Evolutionary conservation across 2,797 vertebrate species (phyloP).

Genomic region (Pyrrhura leucotis): DNA sequence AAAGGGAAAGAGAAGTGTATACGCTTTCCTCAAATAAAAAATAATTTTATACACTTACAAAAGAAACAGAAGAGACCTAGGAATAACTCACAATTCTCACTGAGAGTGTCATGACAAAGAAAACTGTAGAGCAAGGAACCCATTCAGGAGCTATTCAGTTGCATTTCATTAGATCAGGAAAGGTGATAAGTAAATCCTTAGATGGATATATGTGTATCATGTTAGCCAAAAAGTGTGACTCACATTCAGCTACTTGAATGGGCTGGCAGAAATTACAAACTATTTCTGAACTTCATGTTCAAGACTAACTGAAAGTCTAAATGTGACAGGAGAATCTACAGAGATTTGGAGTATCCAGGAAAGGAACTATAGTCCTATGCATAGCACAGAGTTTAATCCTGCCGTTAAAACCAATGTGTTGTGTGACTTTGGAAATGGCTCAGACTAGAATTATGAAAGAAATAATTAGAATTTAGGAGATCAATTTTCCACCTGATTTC

Average conservation of each 20-base stretch:
- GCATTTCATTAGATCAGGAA: neutral
- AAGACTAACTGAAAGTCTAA: neutral
- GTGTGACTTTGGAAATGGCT: neutral
- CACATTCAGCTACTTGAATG: neutral
- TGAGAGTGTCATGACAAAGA: neutral
- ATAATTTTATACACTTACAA: neutral
- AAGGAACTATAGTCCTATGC: neutral
- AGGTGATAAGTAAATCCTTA: slow-evolving; percentile 1
- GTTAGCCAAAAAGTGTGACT: slow-evolving; percentile 27
- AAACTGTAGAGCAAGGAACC: neutral
- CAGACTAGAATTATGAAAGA: neutral
- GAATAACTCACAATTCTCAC: neutral
- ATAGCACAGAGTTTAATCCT: neutral
- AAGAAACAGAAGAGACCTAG: neutral
- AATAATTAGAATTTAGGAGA: neutral
- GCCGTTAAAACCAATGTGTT: neutral
- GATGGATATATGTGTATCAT: neutral
- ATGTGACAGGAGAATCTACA: neutral
- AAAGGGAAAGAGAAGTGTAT: neutral
- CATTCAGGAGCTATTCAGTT: neutral
- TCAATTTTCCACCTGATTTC: neutral
- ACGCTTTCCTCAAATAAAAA: neutral
- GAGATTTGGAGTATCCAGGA: neutral
- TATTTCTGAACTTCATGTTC: neutral
- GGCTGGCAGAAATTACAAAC: slow-evolving; percentile 4